A percentile compares a stretch with the other conserved stretches of the same genome.
phyloP scores from a whole-genome alignment of 2,797 vertebrate genomes.

The Erethizon dorsatum region DNA sequence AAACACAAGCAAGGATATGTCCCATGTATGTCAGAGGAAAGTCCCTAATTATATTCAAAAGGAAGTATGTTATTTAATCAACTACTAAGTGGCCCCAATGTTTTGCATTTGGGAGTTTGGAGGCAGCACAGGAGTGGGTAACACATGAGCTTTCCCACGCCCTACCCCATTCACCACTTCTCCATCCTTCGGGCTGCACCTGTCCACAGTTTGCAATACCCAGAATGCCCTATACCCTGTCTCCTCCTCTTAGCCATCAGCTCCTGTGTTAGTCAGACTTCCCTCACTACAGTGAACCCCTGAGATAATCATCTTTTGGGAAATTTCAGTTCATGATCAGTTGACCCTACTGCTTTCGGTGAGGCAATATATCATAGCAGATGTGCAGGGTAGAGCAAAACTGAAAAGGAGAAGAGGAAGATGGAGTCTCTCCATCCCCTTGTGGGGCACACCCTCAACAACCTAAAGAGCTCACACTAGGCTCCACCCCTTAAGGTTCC shows the following conservation, averaged over 20 bases:
- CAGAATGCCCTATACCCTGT: neutral
- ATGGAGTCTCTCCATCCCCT: neutral
- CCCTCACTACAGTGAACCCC: neutral
- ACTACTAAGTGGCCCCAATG: neutral
- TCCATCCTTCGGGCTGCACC: neutral
- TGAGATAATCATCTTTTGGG: neutral
- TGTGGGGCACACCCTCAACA: neutral
- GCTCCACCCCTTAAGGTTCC: neutral
- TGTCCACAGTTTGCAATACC: neutral
- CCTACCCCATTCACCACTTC: neutral
- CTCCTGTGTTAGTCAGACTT: neutral
- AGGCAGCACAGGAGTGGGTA: neutral
- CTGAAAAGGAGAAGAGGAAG: neutral
- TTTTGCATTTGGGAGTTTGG: conserved; percentile 26
- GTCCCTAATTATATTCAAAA: conserved; percentile 29
- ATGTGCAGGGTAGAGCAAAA: neutral
- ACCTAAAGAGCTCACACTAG: neutral
- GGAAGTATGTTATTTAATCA: neutral
- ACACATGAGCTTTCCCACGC: neutral
- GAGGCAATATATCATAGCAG: neutral
- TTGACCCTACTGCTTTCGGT: neutral
- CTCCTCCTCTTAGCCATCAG: neutral
- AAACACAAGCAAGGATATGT: conserved; percentile 15
- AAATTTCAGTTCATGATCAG: neutral
- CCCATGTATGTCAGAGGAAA: neutral